These are phyloP conservation scores for Trichomycterus rosablanca DNA, from an alignment of 2,113 vertebrate species.

Conservation along the genomic window DNA sequence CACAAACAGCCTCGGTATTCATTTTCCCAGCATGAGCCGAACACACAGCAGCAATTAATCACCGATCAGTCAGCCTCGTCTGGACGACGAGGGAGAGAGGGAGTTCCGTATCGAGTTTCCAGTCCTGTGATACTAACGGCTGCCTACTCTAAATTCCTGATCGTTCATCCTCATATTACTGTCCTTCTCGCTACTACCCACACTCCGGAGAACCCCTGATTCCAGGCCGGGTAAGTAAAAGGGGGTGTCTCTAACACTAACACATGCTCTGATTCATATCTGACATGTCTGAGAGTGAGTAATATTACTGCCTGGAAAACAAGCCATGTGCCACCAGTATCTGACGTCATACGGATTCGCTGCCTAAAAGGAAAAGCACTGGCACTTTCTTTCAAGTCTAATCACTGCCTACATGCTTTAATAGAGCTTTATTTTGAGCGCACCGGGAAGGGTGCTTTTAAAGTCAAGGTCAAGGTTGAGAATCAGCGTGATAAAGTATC, in stretches of 20 bases:
- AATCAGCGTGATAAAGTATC: too few species aligned
- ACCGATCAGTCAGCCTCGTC: constrained; percentile 6
- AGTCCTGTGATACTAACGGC: constrained; percentile 31
- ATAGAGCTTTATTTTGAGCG: background rate
- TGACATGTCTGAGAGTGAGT: background rate
- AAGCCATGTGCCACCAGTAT: background rate
- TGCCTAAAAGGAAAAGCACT: background rate
- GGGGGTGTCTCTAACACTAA: background rate
- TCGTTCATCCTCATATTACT: background rate
- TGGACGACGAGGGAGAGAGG: constrained; percentile 1
- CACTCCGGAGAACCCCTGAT: constrained; percentile 4
- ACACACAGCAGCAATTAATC: constrained; percentile 13
- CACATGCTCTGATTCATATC: constrained; percentile 13
- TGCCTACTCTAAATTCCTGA: constrained; percentile 6
- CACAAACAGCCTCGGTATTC: too few species aligned
- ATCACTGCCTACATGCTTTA: background rate
- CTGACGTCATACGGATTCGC: too few species aligned
- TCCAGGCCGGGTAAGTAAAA: constrained; percentile 8
- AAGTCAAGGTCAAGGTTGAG: background rate
- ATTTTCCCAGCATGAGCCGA: background rate
- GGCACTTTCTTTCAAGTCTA: background rate
- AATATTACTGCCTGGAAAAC: background rate
- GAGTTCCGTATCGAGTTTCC: constrained; percentile 31
- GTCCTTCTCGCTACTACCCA: constrained; percentile 7
- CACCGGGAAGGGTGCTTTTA: constrained; percentile 10